Evolutionary conservation across 2,888 invertebrate genomes (phyloP).

Genomic region (Callimorpha dominula): DNA sequence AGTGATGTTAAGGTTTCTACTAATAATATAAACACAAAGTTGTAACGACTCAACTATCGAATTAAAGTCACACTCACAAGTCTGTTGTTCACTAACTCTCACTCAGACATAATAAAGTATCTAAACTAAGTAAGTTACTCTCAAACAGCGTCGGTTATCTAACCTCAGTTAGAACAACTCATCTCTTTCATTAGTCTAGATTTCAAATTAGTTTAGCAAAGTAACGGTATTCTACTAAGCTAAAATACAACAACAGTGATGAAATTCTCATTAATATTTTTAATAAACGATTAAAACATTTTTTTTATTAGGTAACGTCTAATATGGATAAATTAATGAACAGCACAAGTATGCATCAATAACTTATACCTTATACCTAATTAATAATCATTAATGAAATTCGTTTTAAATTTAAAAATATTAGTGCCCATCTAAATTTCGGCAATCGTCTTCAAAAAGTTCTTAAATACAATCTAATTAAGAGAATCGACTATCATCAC

Average conservation of each 20-base stretch:
- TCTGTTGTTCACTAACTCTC: slow-evolving; percentile 13
- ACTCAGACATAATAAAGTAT: background rate
- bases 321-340: no score
- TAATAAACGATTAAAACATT: background rate
- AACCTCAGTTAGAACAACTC: background rate
- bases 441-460: background rate
- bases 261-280: background rate
- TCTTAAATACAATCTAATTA: background rate
- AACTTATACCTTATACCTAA: no score
- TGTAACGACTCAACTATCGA: slow-evolving; percentile 15
- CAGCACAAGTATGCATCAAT: no score
- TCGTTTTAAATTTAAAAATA: background rate
- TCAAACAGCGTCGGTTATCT: background rate
- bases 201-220: background rate
- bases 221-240: background rate
- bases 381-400: no score
- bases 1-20: no score
- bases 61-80: slow-evolving; percentile 5
- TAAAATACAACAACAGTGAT: background rate
- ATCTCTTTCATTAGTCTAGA: background rate
- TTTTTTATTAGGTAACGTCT: no score
- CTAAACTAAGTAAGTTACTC: background rate
- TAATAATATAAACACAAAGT: slow-evolving; percentile 18
- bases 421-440: background rate
- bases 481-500: background rate